Evolutionary conservation across 1,140 invertebrate species (phyloP).

Genomic region (Ceratina australensis): DNA sequence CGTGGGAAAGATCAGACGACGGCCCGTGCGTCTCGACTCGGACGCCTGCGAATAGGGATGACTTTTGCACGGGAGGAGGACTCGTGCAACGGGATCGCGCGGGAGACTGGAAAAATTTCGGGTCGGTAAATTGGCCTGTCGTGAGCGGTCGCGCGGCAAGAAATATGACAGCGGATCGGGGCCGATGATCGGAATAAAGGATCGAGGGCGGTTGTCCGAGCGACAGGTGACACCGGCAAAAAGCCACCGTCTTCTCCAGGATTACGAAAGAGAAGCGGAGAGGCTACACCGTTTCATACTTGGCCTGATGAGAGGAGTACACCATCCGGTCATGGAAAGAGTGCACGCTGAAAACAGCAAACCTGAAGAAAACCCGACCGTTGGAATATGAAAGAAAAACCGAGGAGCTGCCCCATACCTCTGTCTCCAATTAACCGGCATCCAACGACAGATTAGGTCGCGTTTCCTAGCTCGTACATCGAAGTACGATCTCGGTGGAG

Average conservation of each 20-base stretch:
- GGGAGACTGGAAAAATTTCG: constrained; percentile 12
- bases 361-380: constrained; percentile 26
- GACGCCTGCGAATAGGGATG: neutral
- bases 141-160: constrained; percentile 60
- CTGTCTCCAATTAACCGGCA: constrained; percentile 65
- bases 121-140: constrained; percentile 66
- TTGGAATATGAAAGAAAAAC: constrained; percentile 25
- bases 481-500: constrained; percentile 38
- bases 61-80: neutral
- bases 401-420: constrained; percentile 15
- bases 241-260: constrained; percentile 63
- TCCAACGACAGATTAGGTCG: constrained; percentile 65
- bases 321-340: constrained; percentile 17
- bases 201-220: constrained; percentile 62
- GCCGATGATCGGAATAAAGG: constrained; percentile 68
- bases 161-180: constrained; percentile 69
- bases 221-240: constrained; percentile 68
- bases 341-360: constrained; percentile 17
- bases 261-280: constrained; percentile 63
- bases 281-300: constrained; percentile 44
- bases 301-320: constrained; percentile 36
- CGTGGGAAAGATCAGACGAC: no score
- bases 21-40: no score
- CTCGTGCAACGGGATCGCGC: neutral
- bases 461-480: constrained; percentile 42